phyloP scores from a whole-genome alignment of 2,113 vertebrate species.

The Phyllopteryx taeniolatus region DNA sequence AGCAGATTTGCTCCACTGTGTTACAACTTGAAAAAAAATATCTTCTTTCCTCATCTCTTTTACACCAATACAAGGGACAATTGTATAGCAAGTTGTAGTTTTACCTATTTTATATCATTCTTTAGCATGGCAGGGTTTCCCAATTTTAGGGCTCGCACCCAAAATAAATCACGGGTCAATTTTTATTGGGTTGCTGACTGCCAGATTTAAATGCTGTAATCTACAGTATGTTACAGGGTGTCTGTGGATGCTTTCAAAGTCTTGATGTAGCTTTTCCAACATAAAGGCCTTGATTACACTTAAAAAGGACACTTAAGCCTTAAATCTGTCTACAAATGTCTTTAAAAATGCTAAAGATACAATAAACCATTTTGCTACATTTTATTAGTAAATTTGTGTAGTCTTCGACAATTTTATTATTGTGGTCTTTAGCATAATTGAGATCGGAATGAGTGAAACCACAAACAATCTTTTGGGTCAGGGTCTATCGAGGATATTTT shows the following conservation, averaged over 20 bases:
- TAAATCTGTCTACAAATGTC: too few species aligned
- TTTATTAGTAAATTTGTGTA: too few species aligned
- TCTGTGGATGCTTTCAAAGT: constrained; percentile 4
- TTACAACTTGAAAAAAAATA: constrained; percentile 17
- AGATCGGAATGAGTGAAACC: not conserved
- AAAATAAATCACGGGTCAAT: not conserved
- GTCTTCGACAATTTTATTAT: too few species aligned
- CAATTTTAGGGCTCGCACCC: not conserved
- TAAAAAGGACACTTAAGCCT: too few species aligned
- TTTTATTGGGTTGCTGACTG: not conserved
- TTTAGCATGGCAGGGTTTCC: constrained; percentile 7
- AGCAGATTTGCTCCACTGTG: constrained; percentile 13
- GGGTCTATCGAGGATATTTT: not conserved
- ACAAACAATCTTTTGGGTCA: not conserved
- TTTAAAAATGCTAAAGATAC: too few species aligned
- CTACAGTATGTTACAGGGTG: not conserved
- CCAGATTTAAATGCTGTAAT: not conserved
- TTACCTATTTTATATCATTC: not conserved
- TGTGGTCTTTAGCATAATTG: not conserved
- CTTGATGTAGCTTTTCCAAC: not conserved
- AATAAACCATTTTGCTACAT: too few species aligned
- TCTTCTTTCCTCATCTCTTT: constrained; percentile 11
- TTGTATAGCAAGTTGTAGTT: not conserved
- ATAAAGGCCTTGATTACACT: too few species aligned
- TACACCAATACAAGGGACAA: not conserved